Conservation (phyloP, 2,888 invertebrate species). For the Phasia obesa region DNA sequence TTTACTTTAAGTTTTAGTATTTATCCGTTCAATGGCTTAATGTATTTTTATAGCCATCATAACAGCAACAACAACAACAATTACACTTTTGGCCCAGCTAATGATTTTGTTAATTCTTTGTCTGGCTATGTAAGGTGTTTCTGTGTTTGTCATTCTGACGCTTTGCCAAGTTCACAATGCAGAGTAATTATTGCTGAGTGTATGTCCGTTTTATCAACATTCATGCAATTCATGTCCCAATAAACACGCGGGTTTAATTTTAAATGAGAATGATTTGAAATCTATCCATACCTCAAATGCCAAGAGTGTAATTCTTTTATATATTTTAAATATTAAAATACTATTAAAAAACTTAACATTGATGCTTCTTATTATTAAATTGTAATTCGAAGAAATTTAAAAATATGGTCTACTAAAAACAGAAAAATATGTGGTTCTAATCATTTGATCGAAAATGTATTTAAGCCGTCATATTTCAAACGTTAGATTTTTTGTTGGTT, state of each 20-base stretch:
- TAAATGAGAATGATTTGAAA: no score
- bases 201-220: constrained; percentile 2
- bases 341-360: no score
- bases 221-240: neutral
- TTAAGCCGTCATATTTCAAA: no score
- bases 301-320: no score
- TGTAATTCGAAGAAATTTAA: no score
- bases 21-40: constrained; percentile 53
- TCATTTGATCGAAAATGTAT: no score
- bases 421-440: no score
- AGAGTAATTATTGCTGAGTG: constrained; percentile 48
- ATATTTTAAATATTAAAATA: no score
- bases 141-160: constrained; percentile 17
- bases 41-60: constrained; percentile 32
- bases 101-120: constrained; percentile 55
- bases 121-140: constrained; percentile 18
- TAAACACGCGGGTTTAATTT: no score
- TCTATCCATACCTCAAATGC: no score
- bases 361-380: no score
- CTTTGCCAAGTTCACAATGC: constrained; percentile 58
- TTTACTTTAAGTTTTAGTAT: constrained; percentile 47
- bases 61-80: neutral
- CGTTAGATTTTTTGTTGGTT: neutral
- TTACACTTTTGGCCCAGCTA: constrained; percentile 48
- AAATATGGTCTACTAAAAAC: no score